These are phyloP conservation scores for Papilio gigon DNA, from an alignment of 2,888 invertebrate genomes.

Conservation along the genomic window DNA sequence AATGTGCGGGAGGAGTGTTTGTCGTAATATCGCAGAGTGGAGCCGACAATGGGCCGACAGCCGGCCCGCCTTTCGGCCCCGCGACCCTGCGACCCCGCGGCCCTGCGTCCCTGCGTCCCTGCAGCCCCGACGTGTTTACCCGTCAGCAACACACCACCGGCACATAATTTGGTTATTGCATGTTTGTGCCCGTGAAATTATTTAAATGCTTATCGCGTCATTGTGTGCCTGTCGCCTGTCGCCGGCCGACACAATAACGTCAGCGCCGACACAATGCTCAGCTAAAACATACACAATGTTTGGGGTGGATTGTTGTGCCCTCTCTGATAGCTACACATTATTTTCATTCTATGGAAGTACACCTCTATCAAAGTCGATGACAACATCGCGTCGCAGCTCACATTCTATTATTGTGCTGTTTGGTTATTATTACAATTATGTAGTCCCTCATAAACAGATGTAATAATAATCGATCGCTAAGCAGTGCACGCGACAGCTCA, in stretches of 20 bases:
- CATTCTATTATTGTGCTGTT: neutral
- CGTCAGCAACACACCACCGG: constrained; percentile 37
- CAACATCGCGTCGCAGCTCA: neutral
- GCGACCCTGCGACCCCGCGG: neutral
- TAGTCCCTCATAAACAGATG: neutral
- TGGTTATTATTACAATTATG: neutral
- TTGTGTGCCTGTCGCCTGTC: constrained; percentile 34
- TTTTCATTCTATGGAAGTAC: constrained; percentile 1
- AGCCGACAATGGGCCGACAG: constrained; percentile 5
- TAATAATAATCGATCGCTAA: neutral
- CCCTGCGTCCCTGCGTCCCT: neutral
- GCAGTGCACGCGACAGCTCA: neutral
- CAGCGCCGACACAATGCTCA: constrained; percentile 1
- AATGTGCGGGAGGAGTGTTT: constrained; percentile 11
- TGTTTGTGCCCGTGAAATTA: constrained; percentile 39
- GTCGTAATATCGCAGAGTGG: constrained; percentile 28
- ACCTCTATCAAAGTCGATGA: constrained; percentile 9
- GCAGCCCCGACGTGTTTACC: constrained; percentile 6
- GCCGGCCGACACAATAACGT: constrained; percentile 4
- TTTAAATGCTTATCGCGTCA: constrained; percentile 43
- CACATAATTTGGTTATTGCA: constrained; percentile 38
- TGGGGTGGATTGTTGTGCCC: neutral
- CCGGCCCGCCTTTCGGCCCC: neutral
- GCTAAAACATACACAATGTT: constrained; percentile 15
- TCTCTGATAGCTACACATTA: constrained; percentile 7